phyloP scores from a whole-genome alignment of 2,888 invertebrate genomes.

The Scaptomyza tumidula region DNA sequence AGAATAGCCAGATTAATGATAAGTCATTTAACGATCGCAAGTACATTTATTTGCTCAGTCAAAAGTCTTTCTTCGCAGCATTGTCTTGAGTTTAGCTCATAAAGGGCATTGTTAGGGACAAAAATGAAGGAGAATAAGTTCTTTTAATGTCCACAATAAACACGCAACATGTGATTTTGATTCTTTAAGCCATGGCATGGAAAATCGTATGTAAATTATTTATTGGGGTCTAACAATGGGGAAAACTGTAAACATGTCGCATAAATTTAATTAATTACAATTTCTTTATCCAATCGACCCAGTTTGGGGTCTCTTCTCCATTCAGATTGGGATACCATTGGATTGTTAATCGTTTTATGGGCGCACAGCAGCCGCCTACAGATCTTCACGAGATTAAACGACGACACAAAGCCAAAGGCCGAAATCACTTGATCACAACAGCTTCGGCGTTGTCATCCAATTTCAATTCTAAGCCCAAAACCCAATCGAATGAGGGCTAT shows the following conservation, averaged over 20 bases:
- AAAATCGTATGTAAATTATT: conserved; percentile 71
- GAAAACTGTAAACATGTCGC: conserved; percentile 78
- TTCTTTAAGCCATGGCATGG: conserved; percentile 40
- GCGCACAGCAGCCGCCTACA: conserved; percentile 76
- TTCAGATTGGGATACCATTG: neutral
- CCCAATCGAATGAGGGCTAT: conserved; percentile 56
- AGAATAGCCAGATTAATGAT: conserved; percentile 26
- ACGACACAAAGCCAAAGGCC: conserved; percentile 34
- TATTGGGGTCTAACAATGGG: conserved; percentile 60
- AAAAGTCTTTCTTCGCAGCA: conserved; percentile 10
- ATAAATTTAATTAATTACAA: conserved; percentile 79
- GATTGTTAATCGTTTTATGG: conserved; percentile 67
- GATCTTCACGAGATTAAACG: conserved; percentile 63
- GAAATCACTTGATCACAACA: conserved; percentile 69
- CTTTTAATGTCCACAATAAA: conserved; percentile 56
- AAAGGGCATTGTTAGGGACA: conserved; percentile 51
- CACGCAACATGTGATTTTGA: conserved; percentile 70
- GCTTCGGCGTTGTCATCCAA: conserved; percentile 56
- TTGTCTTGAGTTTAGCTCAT: conserved; percentile 21
- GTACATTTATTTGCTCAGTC: neutral
- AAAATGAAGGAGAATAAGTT: conserved; percentile 53
- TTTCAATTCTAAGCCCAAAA: conserved; percentile 1
- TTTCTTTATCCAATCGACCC: conserved; percentile 79
- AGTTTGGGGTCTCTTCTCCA: conserved; percentile 32
- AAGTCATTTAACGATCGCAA: conserved; percentile 31